phyloP scores from a whole-genome alignment of 2,797 vertebrate genomes.

The Bradypus variegatus region DNA sequence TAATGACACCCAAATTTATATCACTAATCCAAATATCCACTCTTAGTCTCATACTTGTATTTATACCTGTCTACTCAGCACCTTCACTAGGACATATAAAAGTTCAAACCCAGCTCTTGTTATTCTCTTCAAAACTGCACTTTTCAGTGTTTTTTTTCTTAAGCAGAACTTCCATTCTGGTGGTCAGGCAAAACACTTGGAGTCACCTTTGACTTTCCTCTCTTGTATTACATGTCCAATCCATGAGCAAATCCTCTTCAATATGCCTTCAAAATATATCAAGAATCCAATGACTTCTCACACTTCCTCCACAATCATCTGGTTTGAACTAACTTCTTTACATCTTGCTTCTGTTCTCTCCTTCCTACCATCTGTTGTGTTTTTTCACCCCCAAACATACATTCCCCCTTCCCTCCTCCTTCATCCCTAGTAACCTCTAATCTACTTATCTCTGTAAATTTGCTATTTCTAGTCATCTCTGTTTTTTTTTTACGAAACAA shows the following conservation, averaged over 20 bases:
- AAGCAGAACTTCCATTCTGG: background rate
- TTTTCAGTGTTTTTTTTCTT: background rate
- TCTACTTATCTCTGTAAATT: too few species aligned
- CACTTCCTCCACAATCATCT: background rate
- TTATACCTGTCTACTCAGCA: background rate
- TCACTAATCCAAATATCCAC: background rate
- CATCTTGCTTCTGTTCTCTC: background rate
- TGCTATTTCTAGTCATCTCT: too few species aligned
- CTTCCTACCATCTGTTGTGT: background rate
- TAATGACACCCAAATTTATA: background rate
- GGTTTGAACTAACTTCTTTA: background rate
- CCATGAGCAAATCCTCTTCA: background rate
- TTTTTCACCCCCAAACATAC: background rate
- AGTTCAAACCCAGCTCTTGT: background rate
- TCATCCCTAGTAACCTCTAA: too few species aligned
- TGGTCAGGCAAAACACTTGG: background rate
- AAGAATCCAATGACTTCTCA: background rate
- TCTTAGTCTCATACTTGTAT: background rate
- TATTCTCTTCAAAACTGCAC: background rate
- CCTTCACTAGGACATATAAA: background rate
- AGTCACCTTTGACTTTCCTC: background rate
- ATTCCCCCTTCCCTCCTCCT: too few species aligned
- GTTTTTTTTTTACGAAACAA: background rate
- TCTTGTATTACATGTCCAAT: background rate
- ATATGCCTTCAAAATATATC: background rate